Evolutionary conservation across 1,140 invertebrate species (phyloP).

Genomic region (Subanguina moxae): DNA sequence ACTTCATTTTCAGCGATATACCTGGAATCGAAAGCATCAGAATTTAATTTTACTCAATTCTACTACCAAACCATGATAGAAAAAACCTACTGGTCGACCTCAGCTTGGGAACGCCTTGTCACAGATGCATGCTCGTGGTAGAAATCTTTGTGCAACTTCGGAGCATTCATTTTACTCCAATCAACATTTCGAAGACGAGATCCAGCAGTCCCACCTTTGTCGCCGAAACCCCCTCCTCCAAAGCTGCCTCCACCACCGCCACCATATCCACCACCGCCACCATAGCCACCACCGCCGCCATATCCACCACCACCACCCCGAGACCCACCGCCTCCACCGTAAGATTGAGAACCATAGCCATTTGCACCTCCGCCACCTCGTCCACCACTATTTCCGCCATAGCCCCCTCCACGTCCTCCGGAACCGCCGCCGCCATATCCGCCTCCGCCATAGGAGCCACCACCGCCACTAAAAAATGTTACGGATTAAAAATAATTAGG

Average conservation of each 20-base stretch:
- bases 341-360: not conserved
- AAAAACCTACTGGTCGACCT: slow-evolving; percentile 34
- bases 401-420: not conserved
- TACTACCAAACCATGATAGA: too few species aligned
- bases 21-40: not conserved
- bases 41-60: not conserved
- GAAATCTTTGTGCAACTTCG: slow-evolving; percentile 49
- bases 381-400: slow-evolving; percentile 9
- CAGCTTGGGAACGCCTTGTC: slow-evolving; percentile 41
- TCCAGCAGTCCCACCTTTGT: slow-evolving; percentile 16
- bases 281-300: slow-evolving; percentile 32
- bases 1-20: slow-evolving; percentile 41
- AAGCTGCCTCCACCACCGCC: slow-evolving; percentile 25
- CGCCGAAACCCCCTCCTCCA: slow-evolving; percentile 22
- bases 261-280: slow-evolving; percentile 30
- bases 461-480: not conserved
- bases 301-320: slow-evolving; percentile 21
- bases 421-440: not conserved
- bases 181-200: slow-evolving; percentile 39
- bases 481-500: not conserved
- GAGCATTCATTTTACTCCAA: slow-evolving; percentile 36
- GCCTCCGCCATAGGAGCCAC: not conserved
- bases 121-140: slow-evolving; percentile 52
- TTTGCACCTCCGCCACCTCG: not conserved
- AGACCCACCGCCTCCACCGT: not conserved